Base-by-base conservation (phyloP, 1,140 invertebrate species). In the Drosophila baimaii region DNA sequence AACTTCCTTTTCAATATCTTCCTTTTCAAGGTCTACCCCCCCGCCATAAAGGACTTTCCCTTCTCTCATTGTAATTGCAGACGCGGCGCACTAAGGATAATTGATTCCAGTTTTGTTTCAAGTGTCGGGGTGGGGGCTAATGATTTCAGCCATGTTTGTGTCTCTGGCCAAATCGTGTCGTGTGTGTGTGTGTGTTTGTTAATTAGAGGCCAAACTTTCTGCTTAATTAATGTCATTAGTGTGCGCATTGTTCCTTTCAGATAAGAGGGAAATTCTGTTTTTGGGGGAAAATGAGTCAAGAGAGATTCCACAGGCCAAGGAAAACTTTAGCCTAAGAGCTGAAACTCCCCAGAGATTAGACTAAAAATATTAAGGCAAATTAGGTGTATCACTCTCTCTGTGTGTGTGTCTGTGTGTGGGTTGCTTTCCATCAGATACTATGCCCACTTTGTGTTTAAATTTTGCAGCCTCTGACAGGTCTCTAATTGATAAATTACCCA, bases 181-280 rank as follows among this genome's bases (percentile, higher is more conserved):
- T 69, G 17, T 64, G 23, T 57, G 17, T 61, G 27, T 54, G 47
- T 68, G 62, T 61, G 73, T 70, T 63, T 66, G 83, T 79, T 89
- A 88, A 88, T 88, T 88, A 83, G 79, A 74, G 62, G 77, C 72
- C 71, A 83, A 89, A 88, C 84, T 88, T 88, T 83, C 64, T 89
- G 84, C 51, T 66, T 88, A 88, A 88, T 88, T 88, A 89, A 88
- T 88, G 84, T 88, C 84, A 88, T 88, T 89, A 89, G 77, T 39
- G 59, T 46, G 63, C 51, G 49, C 63, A 62, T 78, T 77, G 81
- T 57, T 80, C 37, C 52, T 19, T 33, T 17, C 17, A 43, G 47
- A 55, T 73, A 62, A 63, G 55, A 29, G 19, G 35, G 31, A 68
- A 63, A 25, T 21, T 44, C 51, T 4, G 31, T n/a, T 21, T 65